These are phyloP conservation scores for Cygnus buccinator DNA, from an alignment of 2,113 vertebrate genomes.

Conservation along the genomic window DNA sequence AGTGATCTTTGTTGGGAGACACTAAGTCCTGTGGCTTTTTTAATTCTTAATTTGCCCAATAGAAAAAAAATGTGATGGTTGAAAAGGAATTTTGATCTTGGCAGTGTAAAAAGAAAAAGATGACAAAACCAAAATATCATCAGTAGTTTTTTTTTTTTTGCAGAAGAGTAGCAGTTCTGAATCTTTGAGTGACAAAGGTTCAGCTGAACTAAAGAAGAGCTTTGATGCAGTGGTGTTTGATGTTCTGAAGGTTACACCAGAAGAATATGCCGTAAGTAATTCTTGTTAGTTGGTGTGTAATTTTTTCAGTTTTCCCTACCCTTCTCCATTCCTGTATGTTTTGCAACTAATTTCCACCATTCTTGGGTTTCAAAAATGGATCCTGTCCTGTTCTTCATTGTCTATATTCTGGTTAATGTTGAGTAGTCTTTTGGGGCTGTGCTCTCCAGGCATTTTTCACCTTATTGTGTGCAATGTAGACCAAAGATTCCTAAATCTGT, in stretches of 20 bases:
- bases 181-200: conserved; percentile 94
- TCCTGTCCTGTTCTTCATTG: background rate
- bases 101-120: background rate
- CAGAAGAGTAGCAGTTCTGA: conserved; percentile 98
- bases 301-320: background rate
- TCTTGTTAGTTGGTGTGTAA: background rate
- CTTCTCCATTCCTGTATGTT: background rate
- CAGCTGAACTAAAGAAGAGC: conserved; percentile 95
- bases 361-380: background rate
- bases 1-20: background rate
- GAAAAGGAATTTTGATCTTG: background rate
- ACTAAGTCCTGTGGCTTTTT: background rate
- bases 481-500: background rate
- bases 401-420: background rate
- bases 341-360: background rate
- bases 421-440: background rate
- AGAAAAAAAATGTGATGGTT: background rate
- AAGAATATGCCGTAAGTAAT: conserved; percentile 95
- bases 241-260: conserved; percentile 95
- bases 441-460: background rate
- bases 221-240: conserved; percentile 99
- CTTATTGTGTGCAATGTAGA: rapidly evolving
- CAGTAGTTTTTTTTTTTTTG: conserved; percentile 7
- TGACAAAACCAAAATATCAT: background rate
- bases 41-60: background rate